Evolutionary conservation across 2,797 vertebrate genomes (phyloP), one percentile per base, ranked within the genome.

Genomic region (Urocyon cinereoargenteus): DNA sequence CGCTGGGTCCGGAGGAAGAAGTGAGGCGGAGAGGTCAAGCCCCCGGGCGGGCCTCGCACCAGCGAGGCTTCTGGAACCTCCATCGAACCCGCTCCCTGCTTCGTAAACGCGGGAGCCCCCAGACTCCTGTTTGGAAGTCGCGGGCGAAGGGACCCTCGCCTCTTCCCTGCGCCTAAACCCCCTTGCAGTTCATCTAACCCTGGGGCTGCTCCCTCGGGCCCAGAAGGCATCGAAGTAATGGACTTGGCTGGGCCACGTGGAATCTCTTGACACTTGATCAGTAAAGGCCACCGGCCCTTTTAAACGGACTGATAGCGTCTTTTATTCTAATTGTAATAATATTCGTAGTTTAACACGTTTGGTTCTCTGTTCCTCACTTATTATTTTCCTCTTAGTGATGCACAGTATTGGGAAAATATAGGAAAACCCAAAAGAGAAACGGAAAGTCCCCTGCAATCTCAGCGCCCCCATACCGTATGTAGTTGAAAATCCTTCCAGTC

Each of bases 401-500:
- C 10, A 53, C 40, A 93, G 10, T 22, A 13, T 59, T 64, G 45
- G 68, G 49, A 49, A 75, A 87, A 51, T 21, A 24, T 1, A 70
- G 31, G 36, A 26, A 26, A 86, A 34, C 5, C 13, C 66, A 57
- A 49, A 86, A 26, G 36, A n/a, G 28, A 82, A 68, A 22, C 16
- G 22, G 26, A 21, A 64, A 86, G 24, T 53, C 15, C 18, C n/a
- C 62, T 18, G 15, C 24, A 1, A 79, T 70, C 70, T 59, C 90
- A 70, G 53, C 15, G 1, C 34, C 24, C 15, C 9, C 12, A 13
- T 12, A 28, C 53, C 78, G 12, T 61, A 36, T 51, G 64, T 51
- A 51, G 59, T 49, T 94, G 84, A 96, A 97, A 96, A 72, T n/a
- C 2, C 45, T 95, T 73, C 31, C 36, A 45, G 28, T 26, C 34